Conservation (phyloP, 2,888 invertebrate genomes). For the Agriotes lineatus region DNA sequence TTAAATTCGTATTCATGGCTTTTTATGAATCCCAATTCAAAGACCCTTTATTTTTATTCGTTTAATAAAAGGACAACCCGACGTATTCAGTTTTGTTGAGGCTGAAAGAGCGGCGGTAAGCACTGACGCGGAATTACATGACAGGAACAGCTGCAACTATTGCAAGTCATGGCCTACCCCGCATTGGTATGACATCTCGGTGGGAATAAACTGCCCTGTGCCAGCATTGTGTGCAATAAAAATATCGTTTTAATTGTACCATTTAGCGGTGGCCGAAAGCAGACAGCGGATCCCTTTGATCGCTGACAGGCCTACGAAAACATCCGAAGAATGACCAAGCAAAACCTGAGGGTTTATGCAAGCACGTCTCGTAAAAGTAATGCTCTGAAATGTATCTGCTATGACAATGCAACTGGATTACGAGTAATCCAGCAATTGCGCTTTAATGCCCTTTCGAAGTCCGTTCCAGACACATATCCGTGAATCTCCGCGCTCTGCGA, state of each 20-base stretch:
- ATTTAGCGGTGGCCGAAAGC: slow-evolving; percentile 44
- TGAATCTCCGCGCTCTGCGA: too few relatives aligned
- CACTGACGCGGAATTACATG: neutral
- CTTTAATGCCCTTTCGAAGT: slow-evolving; percentile 4
- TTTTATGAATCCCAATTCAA: too few relatives aligned
- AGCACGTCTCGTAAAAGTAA: too few relatives aligned
- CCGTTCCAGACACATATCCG: neutral
- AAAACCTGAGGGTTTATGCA: too few relatives aligned
- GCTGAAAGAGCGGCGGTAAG: neutral
- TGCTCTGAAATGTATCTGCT: too few relatives aligned
- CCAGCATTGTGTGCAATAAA: slow-evolving; percentile 61
- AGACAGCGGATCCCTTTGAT: slow-evolving; percentile 36
- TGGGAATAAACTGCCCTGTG: slow-evolving; percentile 52
- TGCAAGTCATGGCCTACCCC: slow-evolving; percentile 48
- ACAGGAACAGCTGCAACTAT: slow-evolving; percentile 48
- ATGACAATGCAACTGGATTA: slow-evolving; percentile 8
- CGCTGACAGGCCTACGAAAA: slow-evolving; percentile 18
- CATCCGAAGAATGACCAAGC: too few relatives aligned
- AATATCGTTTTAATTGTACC: slow-evolving; percentile 61
- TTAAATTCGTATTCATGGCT: too few relatives aligned
- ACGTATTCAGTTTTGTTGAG: too few relatives aligned
- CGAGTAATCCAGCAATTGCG: slow-evolving; percentile 12
- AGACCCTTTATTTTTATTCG: neutral
- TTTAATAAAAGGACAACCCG: neutral
- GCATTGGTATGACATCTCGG: slow-evolving; percentile 44